phyloP scores from a whole-genome alignment of 2,888 invertebrate species.

The Pantelozetes paolii region DNA sequence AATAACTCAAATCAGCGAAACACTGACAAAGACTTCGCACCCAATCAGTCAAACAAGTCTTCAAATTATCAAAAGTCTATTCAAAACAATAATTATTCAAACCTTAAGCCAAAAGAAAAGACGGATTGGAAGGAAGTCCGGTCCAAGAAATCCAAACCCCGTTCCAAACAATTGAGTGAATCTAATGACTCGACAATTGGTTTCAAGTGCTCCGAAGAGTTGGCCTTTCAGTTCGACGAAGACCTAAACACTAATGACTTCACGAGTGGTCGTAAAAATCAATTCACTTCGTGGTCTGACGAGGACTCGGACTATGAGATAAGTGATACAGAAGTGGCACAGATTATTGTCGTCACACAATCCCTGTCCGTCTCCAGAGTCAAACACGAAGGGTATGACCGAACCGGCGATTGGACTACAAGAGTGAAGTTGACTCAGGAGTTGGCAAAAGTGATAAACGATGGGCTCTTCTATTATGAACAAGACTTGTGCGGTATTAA shows the following conservation, averaged over 20 bases:
- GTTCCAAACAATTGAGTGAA: background rate
- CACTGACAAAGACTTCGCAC: too few relatives aligned
- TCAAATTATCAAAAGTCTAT: background rate
- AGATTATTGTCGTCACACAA: slow-evolving; percentile 70
- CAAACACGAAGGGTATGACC: slow-evolving; percentile 83
- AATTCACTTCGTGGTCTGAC: slow-evolving; percentile 66
- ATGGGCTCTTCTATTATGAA: slow-evolving; percentile 93
- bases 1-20: too few relatives aligned
- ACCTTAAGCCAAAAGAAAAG: background rate
- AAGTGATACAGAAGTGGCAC: slow-evolving; percentile 85
- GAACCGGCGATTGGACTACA: slow-evolving; percentile 81
- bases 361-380: slow-evolving; percentile 53
- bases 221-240: slow-evolving; percentile 96
- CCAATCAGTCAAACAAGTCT: too few relatives aligned
- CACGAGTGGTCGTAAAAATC: slow-evolving; percentile 64
- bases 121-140: background rate
- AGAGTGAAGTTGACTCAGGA: slow-evolving; percentile 92
- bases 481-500: slow-evolving; percentile 78
- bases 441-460: slow-evolving; percentile 88
- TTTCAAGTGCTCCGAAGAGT: slow-evolving; percentile 59
- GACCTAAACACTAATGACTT: slow-evolving; percentile 61
- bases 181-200: background rate
- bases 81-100: background rate
- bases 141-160: background rate
- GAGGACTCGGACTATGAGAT: slow-evolving; percentile 72